phyloP scores from a whole-genome alignment of 2,888 invertebrate genomes.

The Muscina levida region DNA sequence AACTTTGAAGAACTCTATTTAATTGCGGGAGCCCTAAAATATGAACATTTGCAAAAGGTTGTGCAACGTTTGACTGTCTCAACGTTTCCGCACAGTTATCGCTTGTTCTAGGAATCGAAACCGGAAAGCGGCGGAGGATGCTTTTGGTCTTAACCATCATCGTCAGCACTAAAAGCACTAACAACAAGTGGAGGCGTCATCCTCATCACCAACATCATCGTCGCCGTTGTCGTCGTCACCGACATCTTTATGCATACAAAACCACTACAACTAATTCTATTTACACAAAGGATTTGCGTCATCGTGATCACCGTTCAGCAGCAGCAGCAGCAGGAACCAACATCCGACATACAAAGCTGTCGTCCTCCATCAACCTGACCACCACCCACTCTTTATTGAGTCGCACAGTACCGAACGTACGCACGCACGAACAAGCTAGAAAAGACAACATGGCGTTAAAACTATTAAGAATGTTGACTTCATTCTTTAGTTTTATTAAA shows the following conservation, averaged over 20 bases:
- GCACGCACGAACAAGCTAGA: constrained; percentile 44
- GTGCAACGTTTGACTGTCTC: constrained; percentile 75
- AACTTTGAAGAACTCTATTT: constrained; percentile 79
- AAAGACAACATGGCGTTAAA: constrained; percentile 62
- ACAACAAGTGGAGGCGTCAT: not conserved
- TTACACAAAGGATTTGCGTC: constrained; percentile 47
- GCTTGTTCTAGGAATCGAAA: constrained; percentile 74
- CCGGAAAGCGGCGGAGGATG: not conserved
- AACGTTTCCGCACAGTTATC: constrained; percentile 77
- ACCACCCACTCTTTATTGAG: constrained; percentile 9
- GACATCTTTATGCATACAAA: constrained; percentile 15
- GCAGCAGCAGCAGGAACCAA: constrained; percentile 4
- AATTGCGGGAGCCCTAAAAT: constrained; percentile 74
- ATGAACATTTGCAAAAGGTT: constrained; percentile 74
- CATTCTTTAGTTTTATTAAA: constrained; percentile 63
- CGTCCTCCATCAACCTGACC: not conserved
- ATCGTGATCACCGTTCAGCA: constrained; percentile 30
- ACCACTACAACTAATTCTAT: constrained; percentile 26
- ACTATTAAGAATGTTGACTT: constrained; percentile 65
- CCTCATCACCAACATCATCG: constrained; percentile 12
- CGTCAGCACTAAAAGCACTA: not conserved
- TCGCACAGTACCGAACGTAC: not conserved
- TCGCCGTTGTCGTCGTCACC: not conserved
- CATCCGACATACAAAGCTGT: not conserved
- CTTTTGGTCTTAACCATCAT: not conserved